These are phyloP conservation scores for Chromoteleia sp. DNA, from an alignment of 2,888 invertebrate species.

Conservation along the genomic window DNA sequence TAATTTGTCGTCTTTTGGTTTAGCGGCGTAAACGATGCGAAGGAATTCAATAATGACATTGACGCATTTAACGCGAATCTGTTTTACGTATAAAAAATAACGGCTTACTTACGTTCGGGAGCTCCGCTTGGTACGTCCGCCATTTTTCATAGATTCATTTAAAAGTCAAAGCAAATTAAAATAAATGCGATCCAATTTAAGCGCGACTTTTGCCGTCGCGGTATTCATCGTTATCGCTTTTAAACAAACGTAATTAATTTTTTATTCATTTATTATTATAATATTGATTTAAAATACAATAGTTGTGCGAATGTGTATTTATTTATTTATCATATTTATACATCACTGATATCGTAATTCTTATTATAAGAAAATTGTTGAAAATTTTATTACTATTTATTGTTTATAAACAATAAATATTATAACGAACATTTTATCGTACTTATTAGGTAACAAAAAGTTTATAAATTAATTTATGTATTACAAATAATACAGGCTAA, in stretches of 20 bases:
- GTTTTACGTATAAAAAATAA: background rate
- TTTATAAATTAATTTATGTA: too few relatives aligned
- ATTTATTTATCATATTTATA: too few relatives aligned
- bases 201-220: background rate
- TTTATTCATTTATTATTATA: background rate
- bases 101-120: constrained; percentile 84
- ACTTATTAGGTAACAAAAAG: too few relatives aligned
- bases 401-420: too few relatives aligned
- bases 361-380: too few relatives aligned
- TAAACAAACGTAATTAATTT: background rate
- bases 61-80: background rate
- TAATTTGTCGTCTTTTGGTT: background rate
- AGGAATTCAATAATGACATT: background rate
- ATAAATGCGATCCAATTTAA: constrained; percentile 34
- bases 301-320: too few relatives aligned
- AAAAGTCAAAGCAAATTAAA: constrained; percentile 36
- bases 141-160: constrained; percentile 75
- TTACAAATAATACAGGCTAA: too few relatives aligned
- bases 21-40: background rate
- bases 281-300: too few relatives aligned
- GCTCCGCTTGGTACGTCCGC: constrained; percentile 84
- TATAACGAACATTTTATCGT: too few relatives aligned
- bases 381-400: too few relatives aligned
- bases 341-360: too few relatives aligned
- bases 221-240: background rate